Evolutionary conservation across 2,888 invertebrate species (phyloP).

Genomic region (Drosophila melanosoma): DNA sequence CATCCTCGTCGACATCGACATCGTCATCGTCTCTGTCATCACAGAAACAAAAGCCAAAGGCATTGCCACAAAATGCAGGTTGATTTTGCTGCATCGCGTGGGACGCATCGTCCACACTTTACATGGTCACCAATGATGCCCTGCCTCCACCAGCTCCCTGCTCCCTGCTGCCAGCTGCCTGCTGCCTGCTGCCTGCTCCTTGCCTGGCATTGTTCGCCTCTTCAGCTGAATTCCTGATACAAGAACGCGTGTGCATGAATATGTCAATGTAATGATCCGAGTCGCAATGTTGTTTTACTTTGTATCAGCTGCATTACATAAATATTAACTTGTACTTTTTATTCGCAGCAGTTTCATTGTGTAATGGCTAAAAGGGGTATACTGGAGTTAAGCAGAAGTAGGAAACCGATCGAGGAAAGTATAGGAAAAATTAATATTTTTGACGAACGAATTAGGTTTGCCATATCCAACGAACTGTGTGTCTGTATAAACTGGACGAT

Average conservation of each 20-base stretch:
- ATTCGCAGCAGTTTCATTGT: not conserved
- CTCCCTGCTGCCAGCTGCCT: not conserved
- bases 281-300: conserved; percentile 34
- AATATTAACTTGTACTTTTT: conserved; percentile 80
- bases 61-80: conserved; percentile 54
- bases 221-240: conserved; percentile 68
- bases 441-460: not conserved
- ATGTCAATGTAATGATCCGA: conserved; percentile 79
- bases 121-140: conserved; percentile 66
- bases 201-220: conserved; percentile 58
- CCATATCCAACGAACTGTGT: not conserved
- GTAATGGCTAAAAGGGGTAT: not conserved
- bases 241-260: conserved; percentile 66
- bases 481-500: not conserved
- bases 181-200: not conserved
- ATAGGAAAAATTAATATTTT: not conserved
- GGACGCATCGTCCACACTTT: conserved; percentile 61
- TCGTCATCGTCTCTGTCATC: conserved; percentile 42
- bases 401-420: not conserved
- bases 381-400: not conserved
- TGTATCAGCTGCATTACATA: conserved; percentile 75
- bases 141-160: not conserved
- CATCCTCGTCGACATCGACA: not conserved
- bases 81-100: conserved; percentile 66
- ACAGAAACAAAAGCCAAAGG: conserved; percentile 37